Evolutionary conservation across 1,140 invertebrate genomes (phyloP).

Genomic region (Drosophila pruinosa): DNA sequence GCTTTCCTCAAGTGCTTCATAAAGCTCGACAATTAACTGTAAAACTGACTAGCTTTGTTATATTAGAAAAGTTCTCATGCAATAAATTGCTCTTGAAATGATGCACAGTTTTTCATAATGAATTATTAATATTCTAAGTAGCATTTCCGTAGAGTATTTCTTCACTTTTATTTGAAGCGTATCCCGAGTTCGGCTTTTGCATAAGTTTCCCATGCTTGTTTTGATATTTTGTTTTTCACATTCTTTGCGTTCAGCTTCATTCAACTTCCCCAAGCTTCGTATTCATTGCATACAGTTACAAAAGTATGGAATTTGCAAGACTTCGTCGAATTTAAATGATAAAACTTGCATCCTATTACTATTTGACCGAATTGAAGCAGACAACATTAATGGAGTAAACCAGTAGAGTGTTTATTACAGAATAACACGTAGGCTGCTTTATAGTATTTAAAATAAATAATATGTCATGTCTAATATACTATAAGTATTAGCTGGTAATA

Average conservation of each 20-base stretch:
- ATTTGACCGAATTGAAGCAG: neutral
- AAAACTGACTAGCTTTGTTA: neutral
- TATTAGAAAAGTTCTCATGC: neutral
- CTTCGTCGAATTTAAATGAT: neutral
- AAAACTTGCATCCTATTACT: neutral
- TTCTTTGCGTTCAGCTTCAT: neutral
- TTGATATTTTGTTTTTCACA: neutral
- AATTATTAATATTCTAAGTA: no score
- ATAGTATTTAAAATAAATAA: neutral
- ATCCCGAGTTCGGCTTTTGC: neutral
- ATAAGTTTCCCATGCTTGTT: neutral
- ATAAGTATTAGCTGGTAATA: slow-evolving; percentile 1
- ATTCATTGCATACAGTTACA: neutral
- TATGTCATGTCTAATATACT: slow-evolving; percentile 1
- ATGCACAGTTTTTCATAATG: no score
- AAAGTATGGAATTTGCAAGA: neutral
- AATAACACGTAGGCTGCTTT: slow-evolving; percentile 24
- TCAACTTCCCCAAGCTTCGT: neutral
- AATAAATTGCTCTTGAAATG: neutral
- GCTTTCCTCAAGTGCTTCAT: neutral
- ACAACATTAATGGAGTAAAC: neutral
- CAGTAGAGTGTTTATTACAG: neutral
- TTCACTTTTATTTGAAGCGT: neutral
- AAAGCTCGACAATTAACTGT: slow-evolving; percentile 16
- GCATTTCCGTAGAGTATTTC: neutral